phyloP scores from a whole-genome alignment of 2,113 vertebrate species.

The Cinclus cinclus region DNA sequence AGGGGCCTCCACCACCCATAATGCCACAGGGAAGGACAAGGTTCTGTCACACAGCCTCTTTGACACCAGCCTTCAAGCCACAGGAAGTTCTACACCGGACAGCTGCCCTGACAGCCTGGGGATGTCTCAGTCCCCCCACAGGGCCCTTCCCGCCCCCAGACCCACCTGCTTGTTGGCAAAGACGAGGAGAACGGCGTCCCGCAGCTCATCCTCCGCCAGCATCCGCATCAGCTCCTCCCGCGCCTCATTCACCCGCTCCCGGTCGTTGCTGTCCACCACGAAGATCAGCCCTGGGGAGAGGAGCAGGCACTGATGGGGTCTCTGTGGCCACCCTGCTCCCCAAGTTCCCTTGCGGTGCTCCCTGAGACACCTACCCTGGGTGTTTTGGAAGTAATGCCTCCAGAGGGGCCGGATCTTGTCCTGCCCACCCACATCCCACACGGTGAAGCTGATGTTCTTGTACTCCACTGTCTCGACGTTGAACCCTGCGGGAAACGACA shows the following conservation, averaged over 20 bases:
- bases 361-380: constrained; percentile 82
- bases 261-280: constrained; percentile 97
- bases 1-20: background rate
- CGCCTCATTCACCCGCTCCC: constrained; percentile 93
- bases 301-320: background rate
- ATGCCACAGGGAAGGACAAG: background rate
- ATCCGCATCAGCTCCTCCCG: constrained; percentile 97
- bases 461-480: constrained; percentile 98
- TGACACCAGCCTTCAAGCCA: background rate
- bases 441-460: constrained; percentile 99
- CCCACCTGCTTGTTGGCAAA: constrained; percentile 96
- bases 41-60: background rate
- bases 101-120: background rate
- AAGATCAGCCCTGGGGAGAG: constrained; percentile 88
- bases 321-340: rapidly evolving
- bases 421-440: constrained; percentile 98
- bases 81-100: background rate
- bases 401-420: constrained; percentile 98
- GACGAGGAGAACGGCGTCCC: constrained; percentile 92
- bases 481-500: constrained; percentile 79
- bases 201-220: constrained; percentile 94
- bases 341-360: rapidly evolving
- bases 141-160: background rate
- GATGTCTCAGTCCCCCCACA: rapidly evolving
- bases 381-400: constrained; percentile 99